Evolutionary conservation across 2,888 invertebrate genomes (phyloP), one percentile per base, ranked within the genome.

Genomic region (Leptogaster cylindrica): DNA sequence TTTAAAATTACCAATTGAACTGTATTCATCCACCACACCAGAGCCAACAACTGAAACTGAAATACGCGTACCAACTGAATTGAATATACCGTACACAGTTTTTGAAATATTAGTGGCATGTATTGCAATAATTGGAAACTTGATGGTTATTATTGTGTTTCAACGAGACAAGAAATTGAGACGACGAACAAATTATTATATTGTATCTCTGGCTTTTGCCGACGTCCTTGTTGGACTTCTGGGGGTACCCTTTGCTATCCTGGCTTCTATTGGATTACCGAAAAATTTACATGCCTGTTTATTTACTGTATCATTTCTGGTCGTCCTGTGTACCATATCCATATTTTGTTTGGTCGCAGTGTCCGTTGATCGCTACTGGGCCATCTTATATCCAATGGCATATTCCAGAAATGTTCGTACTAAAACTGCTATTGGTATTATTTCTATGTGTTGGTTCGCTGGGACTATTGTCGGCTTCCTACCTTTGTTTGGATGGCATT

Each of bases 341-440:
- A 95, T 95, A 76, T 92, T 95, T 80, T 93, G 93, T 77, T 83
- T 95, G 76, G 92, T 95, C 14, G 95, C 93, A 14, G 95, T 95
- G 8, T 93, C 93, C 12, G 88, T 95, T 73, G 95, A 95, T 82
- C 87, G 95, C 68, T 95, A 94, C 79, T 94, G 94, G 93, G 95
- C 95, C 55, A 95, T 95, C 70, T 85, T 95, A 1, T 88, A 93
- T 80, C 95, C 95, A 3, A 91, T 95, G 90, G 91, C 90, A 72
- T 95, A 95, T 81, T 92, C 93, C 14, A 86, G 92, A 74, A 92
- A 91, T 77, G 92, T 95, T 69, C 87, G 92, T 73, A 92, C 92
- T 7, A 90, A 88, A 80, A 93, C 92, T 51, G 92, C 94, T 69
- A 88, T 93, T 75, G 88, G 88, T 68, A 93, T 95, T 75, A 95